Base-by-base conservation (phyloP, 30 jellyfish, hydroid and myxozoan species). In the Aurelia aurita complex sp. Pacific region DNA sequence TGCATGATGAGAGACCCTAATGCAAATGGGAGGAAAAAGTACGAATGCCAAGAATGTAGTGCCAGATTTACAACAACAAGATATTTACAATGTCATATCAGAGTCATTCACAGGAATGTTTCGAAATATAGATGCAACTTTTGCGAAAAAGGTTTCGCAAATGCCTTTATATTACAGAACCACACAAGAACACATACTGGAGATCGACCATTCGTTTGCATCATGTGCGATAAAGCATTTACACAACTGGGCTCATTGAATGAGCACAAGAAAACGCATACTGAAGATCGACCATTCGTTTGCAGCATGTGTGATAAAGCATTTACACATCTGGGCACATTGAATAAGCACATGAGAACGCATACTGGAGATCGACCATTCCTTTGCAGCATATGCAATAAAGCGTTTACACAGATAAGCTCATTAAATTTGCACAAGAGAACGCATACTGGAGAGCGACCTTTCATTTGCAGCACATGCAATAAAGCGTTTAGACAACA, bases 161-260 rank as follows among this genome's bases (percentile, higher is more conserved):
- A 86, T 15, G 83, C 92, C 5, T 40, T 63, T 9, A 52, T 83
- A 3, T 74, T 83, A 35, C 74, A 69, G 57, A 83, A 83, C 74
- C 92, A 83, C 50, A 52, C 73, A 86, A 71, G 29, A 23, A 23
- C 29, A 0, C 29, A 23, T 23, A 23, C 29, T 23, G 29, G 29
- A 23, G 29, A 23, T 16, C 74, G 83, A 52, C 92, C 86, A 4
- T 83, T 83, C 50, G 64, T 61, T 9, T 72, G 92, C 62, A 38
- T 75, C 42, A 40, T 62, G 34, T 81, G 91, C 78, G 66, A 74
- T 6, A 69, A 43, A 33, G 84, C 76, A 16, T 81, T 81, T 70
- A 84, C 91, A 4, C 91, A 81, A 73, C 53, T 68, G 33, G 70
- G 91, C 85, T 68, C 91, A 7, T 78, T 81, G 14, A 50, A 54